A percentile compares a stretch with the other conserved stretches of the same genome.
Evolutionary conservation across 2,113 vertebrate species (phyloP).

Genomic region (Dryoscopus gambensis): DNA sequence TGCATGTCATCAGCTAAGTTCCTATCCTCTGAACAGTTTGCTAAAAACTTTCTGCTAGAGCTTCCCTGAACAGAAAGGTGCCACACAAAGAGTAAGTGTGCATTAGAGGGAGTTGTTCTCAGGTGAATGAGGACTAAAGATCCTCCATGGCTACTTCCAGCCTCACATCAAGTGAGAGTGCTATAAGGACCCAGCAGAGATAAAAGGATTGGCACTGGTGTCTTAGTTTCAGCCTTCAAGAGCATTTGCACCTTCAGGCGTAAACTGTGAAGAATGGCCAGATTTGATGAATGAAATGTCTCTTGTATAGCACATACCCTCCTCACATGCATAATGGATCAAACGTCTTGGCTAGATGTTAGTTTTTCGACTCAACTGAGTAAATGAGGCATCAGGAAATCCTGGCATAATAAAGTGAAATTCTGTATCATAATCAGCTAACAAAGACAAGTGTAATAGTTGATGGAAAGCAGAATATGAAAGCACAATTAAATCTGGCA

Average conservation of each 20-base stretch:
- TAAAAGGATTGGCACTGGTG: background rate
- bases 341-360: background rate
- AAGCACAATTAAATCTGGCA: conserved; percentile 33
- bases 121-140: background rate
- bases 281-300: background rate
- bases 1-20: background rate
- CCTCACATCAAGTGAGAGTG: background rate
- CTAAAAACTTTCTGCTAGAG: background rate
- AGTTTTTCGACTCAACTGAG: background rate
- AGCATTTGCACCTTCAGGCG: background rate
- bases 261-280: background rate
- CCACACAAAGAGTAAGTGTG: background rate
- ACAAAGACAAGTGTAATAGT: background rate
- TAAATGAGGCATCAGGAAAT: conserved; percentile 28
- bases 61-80: background rate
- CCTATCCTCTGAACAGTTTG: background rate
- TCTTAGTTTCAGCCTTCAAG: background rate
- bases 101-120: background rate
- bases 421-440: background rate
- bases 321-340: background rate
- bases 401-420: conserved; percentile 7
- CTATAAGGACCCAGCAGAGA: background rate
- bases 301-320: background rate
- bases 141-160: background rate
- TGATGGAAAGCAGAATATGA: conserved; percentile 17